Evolutionary conservation across 2,797 vertebrate species (phyloP).

Genomic region (Thalassophryne amazonica): DNA sequence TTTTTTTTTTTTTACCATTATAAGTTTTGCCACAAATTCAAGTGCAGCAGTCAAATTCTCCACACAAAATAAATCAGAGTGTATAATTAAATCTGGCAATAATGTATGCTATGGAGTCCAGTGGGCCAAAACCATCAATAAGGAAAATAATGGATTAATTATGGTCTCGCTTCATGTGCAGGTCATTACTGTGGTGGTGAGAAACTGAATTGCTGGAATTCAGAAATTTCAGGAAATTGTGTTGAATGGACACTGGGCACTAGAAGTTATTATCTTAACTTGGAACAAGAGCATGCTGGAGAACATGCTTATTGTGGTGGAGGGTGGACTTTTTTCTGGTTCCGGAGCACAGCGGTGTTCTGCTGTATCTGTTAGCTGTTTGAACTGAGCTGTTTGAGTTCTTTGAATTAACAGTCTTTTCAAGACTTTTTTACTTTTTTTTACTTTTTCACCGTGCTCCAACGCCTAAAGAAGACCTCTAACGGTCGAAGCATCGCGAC

Average conservation of each 20-base stretch:
- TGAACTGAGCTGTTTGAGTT: too few species aligned
- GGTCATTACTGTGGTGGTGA: constrained; percentile 27
- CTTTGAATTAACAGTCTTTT: too few species aligned
- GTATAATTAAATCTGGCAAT: constrained; percentile 26
- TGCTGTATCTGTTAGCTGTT: too few species aligned
- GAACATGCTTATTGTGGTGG: too few species aligned
- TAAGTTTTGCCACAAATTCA: constrained; percentile 16
- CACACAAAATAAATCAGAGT: constrained; percentile 5
- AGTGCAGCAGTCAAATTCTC: background rate
- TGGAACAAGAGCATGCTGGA: constrained; percentile 12
- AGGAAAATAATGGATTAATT: constrained; percentile 48
- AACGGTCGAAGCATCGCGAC: too few species aligned
- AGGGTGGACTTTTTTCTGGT: too few species aligned
- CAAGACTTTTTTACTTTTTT: too few species aligned
- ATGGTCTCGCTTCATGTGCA: constrained; percentile 24
- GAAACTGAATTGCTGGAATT: constrained; percentile 16
- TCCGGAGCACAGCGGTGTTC: too few species aligned
- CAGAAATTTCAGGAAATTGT: constrained; percentile 10
- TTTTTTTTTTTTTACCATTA: background rate
- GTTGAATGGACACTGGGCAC: constrained; percentile 17
- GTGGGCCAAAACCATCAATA: constrained; percentile 26
- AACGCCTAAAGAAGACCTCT: too few species aligned
- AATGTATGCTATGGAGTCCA: constrained; percentile 9
- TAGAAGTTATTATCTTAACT: constrained; percentile 12
- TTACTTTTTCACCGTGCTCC: too few species aligned